Percentiles rank a stretch among this genome's conserved stretches.
These are phyloP conservation scores for Euschistus heros DNA, from an alignment of 1,140 invertebrate species.

Conservation along the genomic window DNA sequence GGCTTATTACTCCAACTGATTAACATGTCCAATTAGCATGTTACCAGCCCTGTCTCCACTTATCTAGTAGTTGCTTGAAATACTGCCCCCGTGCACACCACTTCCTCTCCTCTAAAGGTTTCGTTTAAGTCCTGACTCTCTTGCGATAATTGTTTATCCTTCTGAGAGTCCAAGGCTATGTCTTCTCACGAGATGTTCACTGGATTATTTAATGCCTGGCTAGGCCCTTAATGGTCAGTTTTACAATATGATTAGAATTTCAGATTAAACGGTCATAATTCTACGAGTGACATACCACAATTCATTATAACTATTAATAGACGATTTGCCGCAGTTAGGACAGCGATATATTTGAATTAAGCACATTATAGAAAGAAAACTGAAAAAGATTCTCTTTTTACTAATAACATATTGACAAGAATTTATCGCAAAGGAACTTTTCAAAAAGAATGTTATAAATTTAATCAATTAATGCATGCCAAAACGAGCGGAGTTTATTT, in stretches of 20 bases:
- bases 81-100: not conserved
- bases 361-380: no score
- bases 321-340: no score
- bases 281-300: no score
- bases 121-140: not conserved
- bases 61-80: not conserved
- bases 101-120: not conserved
- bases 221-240: not conserved
- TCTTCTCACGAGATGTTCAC: not conserved
- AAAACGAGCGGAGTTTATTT: no score
- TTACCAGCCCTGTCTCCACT: not conserved
- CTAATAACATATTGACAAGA: no score
- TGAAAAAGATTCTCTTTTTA: no score
- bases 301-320: no score
- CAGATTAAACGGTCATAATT: not conserved
- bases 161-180: not conserved
- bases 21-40: conserved; percentile 9
- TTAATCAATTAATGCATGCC: no score
- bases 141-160: no score
- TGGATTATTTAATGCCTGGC: not conserved
- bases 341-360: no score
- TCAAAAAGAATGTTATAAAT: no score
- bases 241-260: not conserved
- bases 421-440: no score
- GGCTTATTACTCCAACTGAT: not conserved